Evolutionary conservation across 1,140 invertebrate genomes (phyloP).

Genomic region (Zaprionus africanus): DNA sequence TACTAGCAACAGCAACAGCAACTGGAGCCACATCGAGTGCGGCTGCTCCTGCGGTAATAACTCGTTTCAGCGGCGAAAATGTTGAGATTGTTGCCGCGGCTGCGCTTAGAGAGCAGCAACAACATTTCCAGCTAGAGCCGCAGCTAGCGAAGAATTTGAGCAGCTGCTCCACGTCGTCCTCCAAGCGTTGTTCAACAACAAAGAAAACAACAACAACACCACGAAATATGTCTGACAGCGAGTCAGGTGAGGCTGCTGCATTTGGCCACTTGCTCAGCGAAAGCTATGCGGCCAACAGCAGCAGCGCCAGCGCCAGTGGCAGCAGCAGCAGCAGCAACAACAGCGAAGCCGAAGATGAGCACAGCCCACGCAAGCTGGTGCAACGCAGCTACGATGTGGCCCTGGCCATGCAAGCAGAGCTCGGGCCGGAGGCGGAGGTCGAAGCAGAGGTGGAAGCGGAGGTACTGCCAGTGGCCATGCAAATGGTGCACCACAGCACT

Average conservation of each 20-base stretch:
- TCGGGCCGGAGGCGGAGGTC: not conserved
- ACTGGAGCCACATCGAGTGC: slow-evolving; percentile 36
- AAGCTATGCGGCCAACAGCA: slow-evolving; percentile 75
- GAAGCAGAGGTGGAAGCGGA: not conserved
- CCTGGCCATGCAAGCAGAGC: slow-evolving; percentile 84
- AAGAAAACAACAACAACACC: slow-evolving; percentile 1
- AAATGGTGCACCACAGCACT: slow-evolving; percentile 63
- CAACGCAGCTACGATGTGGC: slow-evolving; percentile 85
- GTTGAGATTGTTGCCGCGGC: slow-evolving; percentile 85
- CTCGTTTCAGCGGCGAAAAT: slow-evolving; percentile 79
- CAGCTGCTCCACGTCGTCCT: slow-evolving; percentile 46
- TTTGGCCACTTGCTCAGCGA: slow-evolving; percentile 60
- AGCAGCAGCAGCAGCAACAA: slow-evolving; percentile 29
- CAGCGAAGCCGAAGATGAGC: slow-evolving; percentile 43
- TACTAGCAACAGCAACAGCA: slow-evolving; percentile 37
- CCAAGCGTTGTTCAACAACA: slow-evolving; percentile 45
- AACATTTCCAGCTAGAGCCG: slow-evolving; percentile 58
- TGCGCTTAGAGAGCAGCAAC: slow-evolving; percentile 61
- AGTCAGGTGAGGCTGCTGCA: slow-evolving; percentile 27
- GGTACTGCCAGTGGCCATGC: slow-evolving; percentile 5
- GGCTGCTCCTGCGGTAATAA: slow-evolving; percentile 74
- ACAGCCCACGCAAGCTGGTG: slow-evolving; percentile 55
- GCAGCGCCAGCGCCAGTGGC: slow-evolving; percentile 25
- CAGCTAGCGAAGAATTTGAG: slow-evolving; percentile 59
- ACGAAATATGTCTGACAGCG: slow-evolving; percentile 52